Evolutionary conservation across 2,113 vertebrate genomes (phyloP).

Genomic region (Telmatochromis brichardi): DNA sequence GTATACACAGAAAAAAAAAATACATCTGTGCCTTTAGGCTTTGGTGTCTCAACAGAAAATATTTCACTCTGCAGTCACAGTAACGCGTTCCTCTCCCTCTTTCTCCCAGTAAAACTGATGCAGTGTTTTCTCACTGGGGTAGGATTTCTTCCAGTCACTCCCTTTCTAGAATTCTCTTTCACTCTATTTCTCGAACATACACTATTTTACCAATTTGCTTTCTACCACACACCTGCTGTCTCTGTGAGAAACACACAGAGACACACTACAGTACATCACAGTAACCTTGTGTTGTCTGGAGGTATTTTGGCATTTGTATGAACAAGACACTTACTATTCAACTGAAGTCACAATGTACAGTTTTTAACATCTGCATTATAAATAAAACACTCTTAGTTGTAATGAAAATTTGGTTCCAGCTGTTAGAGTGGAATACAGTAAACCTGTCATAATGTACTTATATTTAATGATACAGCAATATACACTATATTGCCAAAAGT

Average conservation of each 20-base stretch:
- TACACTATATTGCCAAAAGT: background rate
- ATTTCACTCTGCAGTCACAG: conserved; percentile 1
- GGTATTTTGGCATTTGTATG: background rate
- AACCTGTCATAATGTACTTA: background rate
- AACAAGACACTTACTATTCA: background rate
- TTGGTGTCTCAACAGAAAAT: background rate
- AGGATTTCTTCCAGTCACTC: background rate
- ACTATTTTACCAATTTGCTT: conserved; percentile 14
- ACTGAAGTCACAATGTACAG: background rate
- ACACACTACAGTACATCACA: background rate
- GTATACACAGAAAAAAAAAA: background rate
- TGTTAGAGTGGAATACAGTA: background rate
- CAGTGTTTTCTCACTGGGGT: conserved; percentile 14
- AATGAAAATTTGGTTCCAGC: background rate
- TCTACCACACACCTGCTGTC: background rate
- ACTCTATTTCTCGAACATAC: background rate
- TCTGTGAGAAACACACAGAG: background rate
- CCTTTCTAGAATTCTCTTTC: conserved; percentile 4
- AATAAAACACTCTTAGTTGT: background rate
- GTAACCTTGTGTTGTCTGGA: background rate
- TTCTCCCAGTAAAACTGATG: background rate
- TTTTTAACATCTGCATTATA: background rate
- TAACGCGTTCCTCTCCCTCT: background rate
- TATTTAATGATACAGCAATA: background rate
- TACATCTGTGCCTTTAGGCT: background rate